Percentiles rank a stretch among this genome's conserved stretches.
Evolutionary conservation across 2,888 invertebrate genomes (phyloP).

Genomic region (Epsilonema sp.): DNA sequence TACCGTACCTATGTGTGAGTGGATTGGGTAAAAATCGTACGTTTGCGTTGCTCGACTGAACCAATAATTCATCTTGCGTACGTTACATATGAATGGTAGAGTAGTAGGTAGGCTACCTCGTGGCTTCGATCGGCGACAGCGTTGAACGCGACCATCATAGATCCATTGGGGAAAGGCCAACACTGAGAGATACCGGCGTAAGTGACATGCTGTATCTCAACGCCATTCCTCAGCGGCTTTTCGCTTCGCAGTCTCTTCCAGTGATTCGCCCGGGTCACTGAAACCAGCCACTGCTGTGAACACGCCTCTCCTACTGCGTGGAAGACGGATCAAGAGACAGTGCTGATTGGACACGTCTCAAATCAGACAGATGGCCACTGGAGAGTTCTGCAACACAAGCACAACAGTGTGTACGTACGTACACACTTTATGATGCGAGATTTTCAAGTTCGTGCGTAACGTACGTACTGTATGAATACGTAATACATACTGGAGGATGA

Average conservation of each 20-base stretch:
- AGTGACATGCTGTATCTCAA: conserved; percentile 32
- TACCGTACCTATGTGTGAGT: too few relatives aligned
- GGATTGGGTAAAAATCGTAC: too few relatives aligned
- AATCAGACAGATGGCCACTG: conserved; percentile 33
- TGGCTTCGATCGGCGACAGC: conserved; percentile 26
- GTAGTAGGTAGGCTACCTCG: too few relatives aligned
- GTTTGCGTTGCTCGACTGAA: too few relatives aligned
- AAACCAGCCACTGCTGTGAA: conserved; percentile 38
- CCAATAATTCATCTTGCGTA: too few relatives aligned
- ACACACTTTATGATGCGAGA: too few relatives aligned
- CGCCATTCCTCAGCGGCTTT: conserved; percentile 38
- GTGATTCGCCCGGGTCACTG: conserved; percentile 37
- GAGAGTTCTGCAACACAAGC: too few relatives aligned
- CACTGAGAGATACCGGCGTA: conserved; percentile 36
- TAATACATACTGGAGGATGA: conserved; percentile 20
- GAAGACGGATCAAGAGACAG: conserved; percentile 33
- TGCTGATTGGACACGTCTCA: conserved; percentile 27
- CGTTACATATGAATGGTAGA: too few relatives aligned
- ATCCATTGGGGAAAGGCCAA: conserved; percentile 36
- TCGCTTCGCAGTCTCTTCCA: conserved; percentile 34
- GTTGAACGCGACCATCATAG: conserved; percentile 37
- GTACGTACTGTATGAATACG: too few relatives aligned
- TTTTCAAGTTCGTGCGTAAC: too few relatives aligned
- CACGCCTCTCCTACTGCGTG: conserved; percentile 34
- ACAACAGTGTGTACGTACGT: too few relatives aligned